Base-by-base conservation (phyloP, 2,113 vertebrate genomes). In the Lasiurus borealis region DNA sequence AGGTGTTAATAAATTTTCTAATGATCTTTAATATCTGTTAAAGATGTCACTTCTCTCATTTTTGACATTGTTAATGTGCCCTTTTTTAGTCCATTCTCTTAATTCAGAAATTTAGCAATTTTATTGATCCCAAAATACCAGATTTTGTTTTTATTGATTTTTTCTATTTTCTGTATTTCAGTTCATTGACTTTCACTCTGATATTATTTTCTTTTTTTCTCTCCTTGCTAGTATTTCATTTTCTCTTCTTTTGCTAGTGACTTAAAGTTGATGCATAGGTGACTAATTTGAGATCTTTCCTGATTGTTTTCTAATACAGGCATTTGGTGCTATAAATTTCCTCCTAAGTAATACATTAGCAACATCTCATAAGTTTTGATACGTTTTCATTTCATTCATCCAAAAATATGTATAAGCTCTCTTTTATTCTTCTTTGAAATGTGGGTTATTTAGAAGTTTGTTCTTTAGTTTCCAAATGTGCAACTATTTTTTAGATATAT, bases 391-490 rank as follows among this genome's bases (percentile, higher is more conserved):
- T 90, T 36, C 2, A 48, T 72, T 92, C 31, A 69, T 31, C 46
- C 66, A 90, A 95, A 94, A 82, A 68, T 85, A 18, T 72, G 54
- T 69, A 25, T 64, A 57, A 48, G 34, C 72, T 75, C 5, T 5
- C 6, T 44, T 64, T 86, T 34, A 31, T 77, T 85, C 9, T 64
- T 92, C 40, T 62, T 66, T 69, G 14, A 66, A 12, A 6, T 5
- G 69, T 46, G 18, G 14, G 14, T n/a, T 93, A 95, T 76, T 62
- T 80, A 71, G 19, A 75, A 88, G 5, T 68, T 9, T 62, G 31
- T 76, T 82, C 46, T 69, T 75, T 73, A n/a, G 18, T 82, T 93
- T 92, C 16, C 23, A 91, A 93, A 52, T 80, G 36, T 10, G 57
- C 66, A n/a, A 8, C 31, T 66, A 68, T 34, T 68, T 88, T 3